Conservation (phyloP, 2,888 invertebrate genomes). For the Drosophila subquinaria region DNA sequence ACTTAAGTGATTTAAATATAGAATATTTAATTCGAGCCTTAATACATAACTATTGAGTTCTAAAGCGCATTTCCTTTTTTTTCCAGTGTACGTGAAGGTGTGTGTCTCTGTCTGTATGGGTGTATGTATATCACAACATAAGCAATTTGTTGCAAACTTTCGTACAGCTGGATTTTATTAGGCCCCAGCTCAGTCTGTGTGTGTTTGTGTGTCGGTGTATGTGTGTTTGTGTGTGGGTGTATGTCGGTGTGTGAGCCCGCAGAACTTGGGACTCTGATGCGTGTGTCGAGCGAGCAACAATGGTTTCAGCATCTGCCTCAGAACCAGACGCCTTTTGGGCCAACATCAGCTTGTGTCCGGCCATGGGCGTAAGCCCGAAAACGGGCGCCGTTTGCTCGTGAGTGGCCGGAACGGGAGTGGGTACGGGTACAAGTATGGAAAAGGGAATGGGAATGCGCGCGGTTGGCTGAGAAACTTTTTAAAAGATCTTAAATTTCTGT, state of each 20-base stretch:
- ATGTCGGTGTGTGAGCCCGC: slow-evolving; percentile 36
- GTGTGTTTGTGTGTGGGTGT: not conserved
- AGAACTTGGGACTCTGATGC: slow-evolving; percentile 53
- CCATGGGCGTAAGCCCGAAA: slow-evolving; percentile 23
- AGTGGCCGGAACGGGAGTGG: not conserved
- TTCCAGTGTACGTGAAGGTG: slow-evolving; percentile 7
- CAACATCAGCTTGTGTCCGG: slow-evolving; percentile 38
- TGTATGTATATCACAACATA: slow-evolving; percentile 69
- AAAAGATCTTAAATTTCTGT: slow-evolving; percentile 79
- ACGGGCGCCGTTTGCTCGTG: slow-evolving; percentile 29
- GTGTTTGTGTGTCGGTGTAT: not conserved
- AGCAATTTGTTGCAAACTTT: slow-evolving; percentile 81
- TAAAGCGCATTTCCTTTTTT: not conserved
- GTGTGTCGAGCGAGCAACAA: slow-evolving; percentile 54
- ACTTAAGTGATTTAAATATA: no score
- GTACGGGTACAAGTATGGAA: not conserved
- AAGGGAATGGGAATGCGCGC: slow-evolving; percentile 14
- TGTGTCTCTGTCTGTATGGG: slow-evolving; percentile 33
- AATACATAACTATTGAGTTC: no score
- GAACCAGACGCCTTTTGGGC: slow-evolving; percentile 15
- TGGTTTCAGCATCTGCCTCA: slow-evolving; percentile 23
- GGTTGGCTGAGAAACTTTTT: slow-evolving; percentile 66
- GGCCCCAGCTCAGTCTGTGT: slow-evolving; percentile 28
- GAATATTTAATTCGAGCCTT: no score
- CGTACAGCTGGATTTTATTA: slow-evolving; percentile 69